These are phyloP conservation scores for Euura saliciscinereae DNA, from an alignment of 1,140 invertebrate genomes.

Conservation along the genomic window DNA sequence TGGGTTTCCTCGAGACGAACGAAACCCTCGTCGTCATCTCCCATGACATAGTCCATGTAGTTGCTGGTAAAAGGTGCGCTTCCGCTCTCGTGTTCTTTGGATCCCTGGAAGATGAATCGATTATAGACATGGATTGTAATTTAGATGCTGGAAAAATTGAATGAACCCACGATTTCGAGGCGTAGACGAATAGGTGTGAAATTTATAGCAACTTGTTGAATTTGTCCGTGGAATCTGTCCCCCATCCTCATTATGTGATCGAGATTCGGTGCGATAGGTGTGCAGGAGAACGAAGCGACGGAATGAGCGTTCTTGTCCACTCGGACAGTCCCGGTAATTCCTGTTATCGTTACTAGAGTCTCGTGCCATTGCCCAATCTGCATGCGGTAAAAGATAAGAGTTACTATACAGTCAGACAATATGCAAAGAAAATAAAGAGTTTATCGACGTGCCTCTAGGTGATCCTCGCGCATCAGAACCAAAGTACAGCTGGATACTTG, in stretches of 20 bases:
- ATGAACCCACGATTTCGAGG: neutral
- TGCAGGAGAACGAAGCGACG: slow-evolving; percentile 15
- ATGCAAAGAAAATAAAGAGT: too few species aligned
- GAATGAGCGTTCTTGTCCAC: slow-evolving; percentile 14
- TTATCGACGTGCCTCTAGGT: slow-evolving; percentile 13
- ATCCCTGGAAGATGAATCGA: too few species aligned
- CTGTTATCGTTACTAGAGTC: slow-evolving; percentile 15
- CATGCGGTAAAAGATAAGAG: neutral
- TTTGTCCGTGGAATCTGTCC: slow-evolving; percentile 20
- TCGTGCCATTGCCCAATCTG: slow-evolving; percentile 26
- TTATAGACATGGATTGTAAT: too few species aligned
- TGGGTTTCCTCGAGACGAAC: slow-evolving; percentile 19
- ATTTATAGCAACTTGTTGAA: slow-evolving; percentile 26
- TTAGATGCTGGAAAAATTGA: too few species aligned
- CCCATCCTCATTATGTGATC: slow-evolving; percentile 23
- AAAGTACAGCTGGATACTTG: slow-evolving; percentile 16
- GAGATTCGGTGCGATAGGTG: slow-evolving; percentile 12
- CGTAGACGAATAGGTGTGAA: slow-evolving; percentile 17
- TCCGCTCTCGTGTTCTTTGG: neutral
- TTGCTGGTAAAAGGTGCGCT: slow-evolving; percentile 8
- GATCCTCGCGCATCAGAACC: slow-evolving; percentile 13
- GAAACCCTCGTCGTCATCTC: slow-evolving; percentile 21
- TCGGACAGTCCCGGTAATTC: slow-evolving; percentile 9
- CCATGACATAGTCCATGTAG: slow-evolving; percentile 21
- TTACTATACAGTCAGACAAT: too few species aligned